These are phyloP conservation scores for Cydia fagiglandana DNA, from an alignment of 1,140 invertebrate genomes.

Conservation along the genomic window DNA sequence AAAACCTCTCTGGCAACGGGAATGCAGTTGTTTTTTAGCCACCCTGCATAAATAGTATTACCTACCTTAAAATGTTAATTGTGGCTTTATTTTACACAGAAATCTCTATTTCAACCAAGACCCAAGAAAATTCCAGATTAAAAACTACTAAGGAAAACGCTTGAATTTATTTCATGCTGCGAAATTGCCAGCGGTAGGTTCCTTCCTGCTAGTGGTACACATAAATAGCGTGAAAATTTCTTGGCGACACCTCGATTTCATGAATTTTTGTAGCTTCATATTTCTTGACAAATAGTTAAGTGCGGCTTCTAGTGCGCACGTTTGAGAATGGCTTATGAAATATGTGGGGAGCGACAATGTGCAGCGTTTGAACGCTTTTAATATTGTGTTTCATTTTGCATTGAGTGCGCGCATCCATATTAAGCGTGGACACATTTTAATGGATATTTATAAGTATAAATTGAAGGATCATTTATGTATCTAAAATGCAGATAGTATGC, in stretches of 20 bases:
- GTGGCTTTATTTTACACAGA: conserved; percentile 6
- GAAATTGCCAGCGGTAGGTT: conserved; percentile 65
- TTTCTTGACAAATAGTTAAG: conserved; percentile 68
- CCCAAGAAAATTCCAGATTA: conserved; percentile 67
- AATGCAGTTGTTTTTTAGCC: no score
- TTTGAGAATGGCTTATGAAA: conserved; percentile 46
- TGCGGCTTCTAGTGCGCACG: conserved; percentile 34
- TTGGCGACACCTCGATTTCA: conserved; percentile 62
- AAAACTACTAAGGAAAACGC: conserved; percentile 58
- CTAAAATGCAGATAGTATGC: no score
- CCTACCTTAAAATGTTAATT: background rate
- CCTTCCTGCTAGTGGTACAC: conserved; percentile 56
- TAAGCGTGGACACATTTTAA: background rate
- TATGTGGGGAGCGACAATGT: conserved; percentile 19
- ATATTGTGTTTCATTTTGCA: conserved; percentile 11
- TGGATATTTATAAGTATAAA: no score
- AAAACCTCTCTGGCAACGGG: no score
- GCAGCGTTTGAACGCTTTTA: background rate
- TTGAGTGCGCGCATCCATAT: background rate
- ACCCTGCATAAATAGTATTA: no score
- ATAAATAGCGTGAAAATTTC: conserved; percentile 64
- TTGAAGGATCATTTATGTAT: no score
- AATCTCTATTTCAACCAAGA: conserved; percentile 43
- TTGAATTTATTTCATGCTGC: conserved; percentile 67
- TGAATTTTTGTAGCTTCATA: conserved; percentile 73